Evolutionary conservation across 2,888 invertebrate species (phyloP).

Genomic region (Pristionchus arcanus): DNA sequence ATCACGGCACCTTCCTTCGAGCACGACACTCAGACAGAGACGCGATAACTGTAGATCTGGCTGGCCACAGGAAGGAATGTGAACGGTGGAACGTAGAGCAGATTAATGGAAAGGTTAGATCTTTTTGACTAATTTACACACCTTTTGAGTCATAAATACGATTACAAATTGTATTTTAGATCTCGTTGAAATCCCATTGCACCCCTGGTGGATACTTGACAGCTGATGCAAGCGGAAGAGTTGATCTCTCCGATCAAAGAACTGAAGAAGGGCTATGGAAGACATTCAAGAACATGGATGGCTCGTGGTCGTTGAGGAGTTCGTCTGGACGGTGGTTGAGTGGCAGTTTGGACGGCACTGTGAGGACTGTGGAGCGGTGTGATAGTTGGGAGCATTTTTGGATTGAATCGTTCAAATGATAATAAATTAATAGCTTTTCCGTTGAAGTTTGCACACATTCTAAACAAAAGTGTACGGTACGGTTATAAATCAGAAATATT

Average conservation of each 20-base stretch:
- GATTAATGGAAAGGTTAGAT: background rate
- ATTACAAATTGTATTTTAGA: background rate
- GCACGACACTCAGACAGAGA: background rate
- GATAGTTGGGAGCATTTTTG: background rate
- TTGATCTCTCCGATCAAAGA: background rate
- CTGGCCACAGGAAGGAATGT: background rate
- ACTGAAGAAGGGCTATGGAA: background rate
- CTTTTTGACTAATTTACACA: background rate
- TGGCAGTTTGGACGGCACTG: background rate
- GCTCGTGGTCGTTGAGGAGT: background rate
- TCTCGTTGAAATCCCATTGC: background rate
- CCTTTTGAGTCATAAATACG: too few species aligned
- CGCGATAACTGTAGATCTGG: background rate
- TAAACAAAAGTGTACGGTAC: too few species aligned
- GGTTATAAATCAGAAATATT: too few species aligned
- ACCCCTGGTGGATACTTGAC: background rate
- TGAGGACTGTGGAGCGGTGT: background rate
- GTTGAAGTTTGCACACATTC: too few species aligned
- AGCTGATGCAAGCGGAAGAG: background rate
- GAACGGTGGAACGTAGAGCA: background rate
- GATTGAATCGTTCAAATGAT: background rate
- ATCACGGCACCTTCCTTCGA: background rate
- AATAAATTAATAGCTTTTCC: background rate
- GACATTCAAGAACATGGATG: background rate
- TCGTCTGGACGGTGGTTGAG: background rate